Conservation (phyloP, 2,113 vertebrate genomes). For the Sterna hirundo region DNA sequence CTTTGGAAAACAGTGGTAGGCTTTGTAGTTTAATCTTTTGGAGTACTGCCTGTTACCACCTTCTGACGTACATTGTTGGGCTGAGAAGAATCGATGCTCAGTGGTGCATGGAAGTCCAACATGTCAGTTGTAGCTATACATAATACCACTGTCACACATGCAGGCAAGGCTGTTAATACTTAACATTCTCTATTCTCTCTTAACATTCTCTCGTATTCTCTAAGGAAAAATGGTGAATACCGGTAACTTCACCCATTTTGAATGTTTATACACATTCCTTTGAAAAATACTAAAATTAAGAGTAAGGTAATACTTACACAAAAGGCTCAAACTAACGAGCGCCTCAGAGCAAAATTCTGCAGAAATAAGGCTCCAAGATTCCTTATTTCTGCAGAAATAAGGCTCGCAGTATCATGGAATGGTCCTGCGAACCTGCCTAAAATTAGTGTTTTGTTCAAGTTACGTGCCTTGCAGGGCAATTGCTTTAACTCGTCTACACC, state of each 20-base stretch:
- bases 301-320: neutral
- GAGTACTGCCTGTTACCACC: neutral
- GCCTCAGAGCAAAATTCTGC: neutral
- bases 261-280: neutral
- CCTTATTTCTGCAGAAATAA: neutral
- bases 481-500: neutral
- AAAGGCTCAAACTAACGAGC: neutral
- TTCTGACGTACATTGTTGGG: neutral
- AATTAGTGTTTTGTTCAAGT: neutral
- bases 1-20: neutral
- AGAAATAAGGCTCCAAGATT: neutral
- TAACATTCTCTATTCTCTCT: neutral
- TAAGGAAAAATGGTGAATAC: neutral
- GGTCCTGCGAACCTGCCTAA: neutral
- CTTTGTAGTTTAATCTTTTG: slow-evolving; percentile 51
- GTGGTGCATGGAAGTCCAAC: neutral
- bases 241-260: neutral
- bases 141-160: neutral
- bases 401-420: neutral
- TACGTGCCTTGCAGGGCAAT: neutral
- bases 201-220: neutral
- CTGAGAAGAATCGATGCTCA: slow-evolving; percentile 13
- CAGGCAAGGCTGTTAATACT: slow-evolving; percentile 26
- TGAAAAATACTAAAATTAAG: neutral
- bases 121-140: neutral